Conservation (phyloP, 1,140 invertebrate genomes). For the Agrilus planipennis region DNA sequence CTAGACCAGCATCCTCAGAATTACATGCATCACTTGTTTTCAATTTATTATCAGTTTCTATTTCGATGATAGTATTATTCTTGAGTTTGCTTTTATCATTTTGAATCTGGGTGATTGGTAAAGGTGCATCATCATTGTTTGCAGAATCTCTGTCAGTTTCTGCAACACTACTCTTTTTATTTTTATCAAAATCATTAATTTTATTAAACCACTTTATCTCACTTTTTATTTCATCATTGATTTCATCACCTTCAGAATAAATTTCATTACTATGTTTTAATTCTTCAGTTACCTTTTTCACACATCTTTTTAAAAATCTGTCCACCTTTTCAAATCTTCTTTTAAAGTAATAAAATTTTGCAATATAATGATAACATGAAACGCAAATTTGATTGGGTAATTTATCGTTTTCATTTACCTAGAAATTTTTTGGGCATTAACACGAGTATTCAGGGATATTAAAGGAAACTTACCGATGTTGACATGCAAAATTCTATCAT, state of each 20-base stretch:
- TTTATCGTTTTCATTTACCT: slow-evolving; percentile 20
- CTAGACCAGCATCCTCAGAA: not conserved
- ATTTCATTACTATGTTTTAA: slow-evolving; percentile 6
- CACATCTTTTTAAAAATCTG: slow-evolving; percentile 11
- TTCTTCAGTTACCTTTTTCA: slow-evolving; percentile 14
- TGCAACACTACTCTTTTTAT: not conserved
- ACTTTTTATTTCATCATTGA: slow-evolving; percentile 2
- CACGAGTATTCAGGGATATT: slow-evolving; percentile 1
- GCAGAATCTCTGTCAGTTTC: not conserved
- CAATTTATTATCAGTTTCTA: too few relatives aligned
- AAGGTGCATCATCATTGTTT: not conserved
- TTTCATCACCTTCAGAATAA: slow-evolving; percentile 8
- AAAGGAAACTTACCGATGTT: slow-evolving; percentile 15
- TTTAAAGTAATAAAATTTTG: slow-evolving; percentile 21
- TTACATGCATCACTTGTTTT: not conserved
- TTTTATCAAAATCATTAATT: slow-evolving; percentile 1
- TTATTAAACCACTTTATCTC: not conserved
- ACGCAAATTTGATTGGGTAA: slow-evolving; percentile 20
- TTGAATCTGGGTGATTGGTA: not conserved
- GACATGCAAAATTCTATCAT: slow-evolving; percentile 21
- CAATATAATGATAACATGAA: slow-evolving; percentile 19
- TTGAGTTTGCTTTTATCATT: slow-evolving; percentile 4
- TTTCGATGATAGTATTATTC: slow-evolving; percentile 3
- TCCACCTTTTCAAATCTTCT: slow-evolving; percentile 20
- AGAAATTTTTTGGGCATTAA: slow-evolving; percentile 4